Conservation (phyloP, 2,797 vertebrate genomes). For the Knipowitschia caucasica region DNA sequence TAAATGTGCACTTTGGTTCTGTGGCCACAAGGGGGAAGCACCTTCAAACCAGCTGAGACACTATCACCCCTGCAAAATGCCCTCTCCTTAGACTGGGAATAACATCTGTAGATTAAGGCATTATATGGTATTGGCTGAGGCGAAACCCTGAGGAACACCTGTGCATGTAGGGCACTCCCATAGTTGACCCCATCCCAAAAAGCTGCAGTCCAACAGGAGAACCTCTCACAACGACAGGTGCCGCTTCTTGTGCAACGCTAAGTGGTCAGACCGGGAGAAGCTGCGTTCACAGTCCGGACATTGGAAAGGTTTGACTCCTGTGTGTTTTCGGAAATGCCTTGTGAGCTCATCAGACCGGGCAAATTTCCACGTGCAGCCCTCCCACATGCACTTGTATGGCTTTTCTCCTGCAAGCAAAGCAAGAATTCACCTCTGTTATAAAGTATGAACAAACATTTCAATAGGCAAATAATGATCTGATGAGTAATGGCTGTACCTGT, state of each 20-base stretch:
- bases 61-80: constrained; percentile 18
- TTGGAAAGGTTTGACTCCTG: constrained; percentile 98
- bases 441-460: not conserved
- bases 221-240: constrained; percentile 89
- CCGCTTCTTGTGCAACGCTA: constrained; percentile 96
- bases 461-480: not conserved
- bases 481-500: constrained; percentile 78
- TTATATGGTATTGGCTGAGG: constrained; percentile 24
- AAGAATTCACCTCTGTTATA: not conserved
- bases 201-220: constrained; percentile 48
- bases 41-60: constrained; percentile 90
- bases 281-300: constrained; percentile 97
- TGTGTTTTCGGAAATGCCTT: constrained; percentile 98
- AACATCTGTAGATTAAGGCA: constrained; percentile 6
- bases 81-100: constrained; percentile 25
- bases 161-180: constrained; percentile 31
- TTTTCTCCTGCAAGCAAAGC: constrained; percentile 86
- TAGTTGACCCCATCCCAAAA: constrained; percentile 33
- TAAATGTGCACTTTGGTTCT: constrained; percentile 29
- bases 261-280: constrained; percentile 97
- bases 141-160: constrained; percentile 53
- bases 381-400: constrained; percentile 97
- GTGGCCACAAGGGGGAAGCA: constrained; percentile 34
- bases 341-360: constrained; percentile 97
- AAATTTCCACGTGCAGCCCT: constrained; percentile 98